Evolutionary conservation across 2,888 invertebrate genomes (phyloP).

Genomic region (Eupithecia dodoneata): DNA sequence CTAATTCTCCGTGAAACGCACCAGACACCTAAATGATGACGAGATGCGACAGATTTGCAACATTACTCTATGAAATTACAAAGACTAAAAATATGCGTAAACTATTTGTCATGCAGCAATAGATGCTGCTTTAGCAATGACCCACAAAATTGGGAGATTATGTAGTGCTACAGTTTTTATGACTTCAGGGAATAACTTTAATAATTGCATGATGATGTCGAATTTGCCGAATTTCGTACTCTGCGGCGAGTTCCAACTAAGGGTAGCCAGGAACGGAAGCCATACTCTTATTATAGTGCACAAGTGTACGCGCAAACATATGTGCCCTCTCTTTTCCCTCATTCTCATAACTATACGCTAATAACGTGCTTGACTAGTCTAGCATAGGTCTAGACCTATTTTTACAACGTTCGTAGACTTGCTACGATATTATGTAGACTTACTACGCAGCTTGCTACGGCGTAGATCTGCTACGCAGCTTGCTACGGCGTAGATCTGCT

Average conservation of each 20-base stretch:
- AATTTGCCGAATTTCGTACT: too few relatives aligned
- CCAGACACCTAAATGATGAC: slow-evolving; percentile 47
- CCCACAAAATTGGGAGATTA: neutral
- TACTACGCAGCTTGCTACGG: neutral
- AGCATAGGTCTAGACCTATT: neutral
- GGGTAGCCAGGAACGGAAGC: too few relatives aligned
- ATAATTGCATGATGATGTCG: too few relatives aligned
- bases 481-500: neutral
- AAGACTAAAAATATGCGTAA: slow-evolving; percentile 23
- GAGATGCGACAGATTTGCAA: slow-evolving; percentile 49
- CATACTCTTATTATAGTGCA: too few relatives aligned
- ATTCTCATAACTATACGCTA: too few relatives aligned
- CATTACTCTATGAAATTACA: slow-evolving; percentile 60
- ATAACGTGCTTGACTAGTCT: too few relatives aligned
- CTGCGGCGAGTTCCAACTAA: too few relatives aligned
- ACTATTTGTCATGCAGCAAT: neutral
- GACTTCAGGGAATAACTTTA: neutral
- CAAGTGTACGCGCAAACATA: too few relatives aligned
- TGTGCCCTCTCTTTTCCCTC: too few relatives aligned
- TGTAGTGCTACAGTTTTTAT: neutral
- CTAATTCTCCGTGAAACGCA: slow-evolving; percentile 49
- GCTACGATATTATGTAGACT: neutral
- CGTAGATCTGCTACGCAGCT: neutral
- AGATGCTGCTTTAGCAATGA: neutral
- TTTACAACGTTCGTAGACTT: neutral